phyloP scores from a whole-genome alignment of 2,113 vertebrate genomes.

The Eublepharis macularius region DNA sequence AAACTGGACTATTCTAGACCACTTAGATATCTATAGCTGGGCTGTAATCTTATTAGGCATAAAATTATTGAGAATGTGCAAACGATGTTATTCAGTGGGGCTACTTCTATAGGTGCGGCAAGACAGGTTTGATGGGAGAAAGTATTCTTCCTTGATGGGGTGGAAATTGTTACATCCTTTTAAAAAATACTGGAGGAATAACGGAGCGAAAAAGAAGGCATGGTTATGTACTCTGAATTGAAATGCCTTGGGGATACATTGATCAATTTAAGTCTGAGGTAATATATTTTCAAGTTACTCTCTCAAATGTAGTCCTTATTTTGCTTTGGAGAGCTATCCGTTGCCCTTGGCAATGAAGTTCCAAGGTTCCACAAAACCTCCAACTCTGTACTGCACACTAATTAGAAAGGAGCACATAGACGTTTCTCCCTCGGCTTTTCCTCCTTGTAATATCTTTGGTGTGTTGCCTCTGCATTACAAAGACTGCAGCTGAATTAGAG shows the following conservation, averaged over 20 bases:
- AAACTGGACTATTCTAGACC: too few species aligned
- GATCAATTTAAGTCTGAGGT: neutral
- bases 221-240: neutral
- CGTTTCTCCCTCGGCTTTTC: neutral
- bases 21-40: too few species aligned
- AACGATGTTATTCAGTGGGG: too few species aligned
- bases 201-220: neutral
- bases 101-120: too few species aligned
- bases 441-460: neutral
- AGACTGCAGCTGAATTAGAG: neutral
- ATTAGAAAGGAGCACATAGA: neutral
- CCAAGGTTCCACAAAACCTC: neutral
- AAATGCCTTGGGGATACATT: neutral
- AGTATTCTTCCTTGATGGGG: too few species aligned
- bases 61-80: too few species aligned
- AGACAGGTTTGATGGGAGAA: too few species aligned
- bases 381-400: neutral
- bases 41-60: too few species aligned
- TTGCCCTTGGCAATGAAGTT: neutral
- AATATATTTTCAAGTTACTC: neutral
- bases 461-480: neutral
- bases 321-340: neutral
- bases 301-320: neutral
- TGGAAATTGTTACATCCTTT: too few species aligned
- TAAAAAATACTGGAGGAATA: neutral